These are phyloP conservation scores for Zaprionus ghesquierei DNA, from an alignment of 1,140 invertebrate genomes.

Conservation along the genomic window DNA sequence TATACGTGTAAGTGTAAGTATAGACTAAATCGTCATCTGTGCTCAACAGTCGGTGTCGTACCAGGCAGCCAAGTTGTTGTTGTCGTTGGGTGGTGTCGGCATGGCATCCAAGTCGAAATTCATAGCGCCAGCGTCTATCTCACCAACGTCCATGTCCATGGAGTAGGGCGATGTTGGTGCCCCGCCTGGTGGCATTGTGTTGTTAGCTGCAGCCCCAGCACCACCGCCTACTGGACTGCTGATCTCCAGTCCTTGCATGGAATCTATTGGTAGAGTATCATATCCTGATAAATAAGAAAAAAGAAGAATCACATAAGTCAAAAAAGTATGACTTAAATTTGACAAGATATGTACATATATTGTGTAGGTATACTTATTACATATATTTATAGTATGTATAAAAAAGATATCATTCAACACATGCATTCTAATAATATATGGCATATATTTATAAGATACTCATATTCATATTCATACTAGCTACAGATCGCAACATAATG, in stretches of 20 bases:
- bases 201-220: conserved; percentile 46
- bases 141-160: conserved; percentile 94
- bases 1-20: background rate
- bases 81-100: conserved; percentile 93
- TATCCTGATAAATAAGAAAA: conserved; percentile 86
- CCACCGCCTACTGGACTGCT: conserved; percentile 85
- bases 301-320: background rate
- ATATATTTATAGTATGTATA: background rate
- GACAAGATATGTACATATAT: background rate
- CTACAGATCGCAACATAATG: background rate
- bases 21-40: conserved; percentile 30
- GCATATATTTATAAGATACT: background rate
- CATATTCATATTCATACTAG: background rate
- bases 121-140: conserved; percentile 88
- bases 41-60: conserved; percentile 96
- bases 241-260: conserved; percentile 96
- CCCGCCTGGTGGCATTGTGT: conserved; percentile 86
- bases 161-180: conserved; percentile 84
- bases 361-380: background rate
- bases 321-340: background rate
- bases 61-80: conserved; percentile 95
- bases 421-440: background rate
- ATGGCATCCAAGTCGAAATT: conserved; percentile 93
- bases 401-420: background rate
- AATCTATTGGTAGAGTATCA: conserved; percentile 98